Base-by-base conservation (phyloP, 2,797 vertebrate species). In the Mormyrus proboscirostris region DNA sequence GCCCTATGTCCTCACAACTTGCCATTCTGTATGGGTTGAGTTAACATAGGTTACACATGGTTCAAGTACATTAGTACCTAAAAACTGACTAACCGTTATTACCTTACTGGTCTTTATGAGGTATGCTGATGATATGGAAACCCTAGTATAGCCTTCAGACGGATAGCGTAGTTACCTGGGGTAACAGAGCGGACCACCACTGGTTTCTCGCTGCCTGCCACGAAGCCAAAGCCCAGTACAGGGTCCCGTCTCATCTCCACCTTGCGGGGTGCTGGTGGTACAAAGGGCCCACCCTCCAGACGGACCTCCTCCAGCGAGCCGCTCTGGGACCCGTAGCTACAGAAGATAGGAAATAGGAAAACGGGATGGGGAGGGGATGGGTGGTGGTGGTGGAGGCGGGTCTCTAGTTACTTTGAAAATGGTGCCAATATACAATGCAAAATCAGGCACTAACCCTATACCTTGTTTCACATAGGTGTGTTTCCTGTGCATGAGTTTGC, bases 121-220 rank as follows among this genome's bases (percentile, higher is more conserved):
- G 41, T 19, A 82, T 47, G 41, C 6, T n/a, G 38, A 47, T 82
- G 41, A 10, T 47, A 44, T n/a, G 29, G 14, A 38, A 76, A 38
- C 14, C 69, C 33, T 16, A 76, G 29, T 19, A 41, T 38, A 73
- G 29, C 65, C 65, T 76, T 41, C 33, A 76, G 12, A 41, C 33
- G 16, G 29, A 76, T 59, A 6, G 50, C 14, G 33, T 38, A 22
- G 88, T 94, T 95, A 99, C 99, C 99, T 98, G 99, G 98, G 89
- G 99, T 99, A 91, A 99, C 98, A 82, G 98, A 99, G 88, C 98
- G 98, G 88, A 99, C 98, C 91, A 99, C 97, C 93, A 99, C 98
- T n/a, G 98, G 99, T 94, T 99, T 99, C 95, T 99, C 99, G 94
- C 99, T 99, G 93, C 99, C 99, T 89, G 99, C 98, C 94, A 99